These are phyloP conservation scores for Loriculus beryllinus DNA, from an alignment of 2,797 vertebrate genomes.

Conservation along the genomic window DNA sequence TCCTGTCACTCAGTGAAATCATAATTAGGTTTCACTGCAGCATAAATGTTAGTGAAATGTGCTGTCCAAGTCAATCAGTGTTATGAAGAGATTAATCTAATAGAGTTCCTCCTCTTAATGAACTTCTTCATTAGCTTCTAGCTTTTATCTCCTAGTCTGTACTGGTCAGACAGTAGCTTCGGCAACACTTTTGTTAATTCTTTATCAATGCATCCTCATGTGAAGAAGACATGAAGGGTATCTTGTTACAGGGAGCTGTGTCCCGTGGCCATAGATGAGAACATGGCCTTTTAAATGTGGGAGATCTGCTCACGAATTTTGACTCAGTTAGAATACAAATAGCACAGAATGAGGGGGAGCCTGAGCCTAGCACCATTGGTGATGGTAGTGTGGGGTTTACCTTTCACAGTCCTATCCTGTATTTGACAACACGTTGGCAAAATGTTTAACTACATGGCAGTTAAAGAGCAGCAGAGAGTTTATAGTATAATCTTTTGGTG, in stretches of 20 bases:
- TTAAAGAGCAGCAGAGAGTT: background rate
- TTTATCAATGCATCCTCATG: background rate
- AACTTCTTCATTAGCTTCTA: background rate
- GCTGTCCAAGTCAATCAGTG: conserved; percentile 69
- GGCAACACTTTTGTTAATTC: background rate
- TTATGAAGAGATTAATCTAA: conserved; percentile 58
- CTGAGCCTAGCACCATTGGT: background rate
- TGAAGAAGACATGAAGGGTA: background rate
- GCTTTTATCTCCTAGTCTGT: background rate
- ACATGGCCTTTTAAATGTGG: background rate
- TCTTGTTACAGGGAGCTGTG: background rate
- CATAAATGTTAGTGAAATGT: conserved; percentile 63
- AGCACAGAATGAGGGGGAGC: background rate
- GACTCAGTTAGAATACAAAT: background rate
- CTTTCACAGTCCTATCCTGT: background rate
- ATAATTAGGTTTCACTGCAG: conserved; percentile 61
- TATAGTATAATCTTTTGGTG: background rate
- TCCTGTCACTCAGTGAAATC: conserved; percentile 53
- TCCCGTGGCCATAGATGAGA: background rate
- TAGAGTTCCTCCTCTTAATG: conserved; percentile 53
- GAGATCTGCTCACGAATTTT: background rate
- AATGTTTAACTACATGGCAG: background rate
- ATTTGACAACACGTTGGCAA: background rate
- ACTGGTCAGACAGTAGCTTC: background rate
- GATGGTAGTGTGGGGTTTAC: background rate